These are phyloP conservation scores for Mactromeris polynyma DNA, from an alignment of 2,888 invertebrate genomes.

Conservation along the genomic window DNA sequence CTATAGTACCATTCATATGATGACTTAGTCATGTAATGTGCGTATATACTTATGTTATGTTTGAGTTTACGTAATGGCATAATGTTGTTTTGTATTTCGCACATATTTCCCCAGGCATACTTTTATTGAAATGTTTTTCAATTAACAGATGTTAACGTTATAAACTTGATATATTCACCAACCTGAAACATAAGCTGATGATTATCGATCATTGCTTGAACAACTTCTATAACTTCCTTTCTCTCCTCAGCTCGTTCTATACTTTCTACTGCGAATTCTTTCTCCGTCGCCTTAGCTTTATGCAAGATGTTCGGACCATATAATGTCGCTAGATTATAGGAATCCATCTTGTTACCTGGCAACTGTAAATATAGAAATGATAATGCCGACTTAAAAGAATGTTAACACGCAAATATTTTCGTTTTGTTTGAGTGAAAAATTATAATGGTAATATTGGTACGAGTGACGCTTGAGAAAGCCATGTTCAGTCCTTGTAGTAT, in stretches of 20 bases:
- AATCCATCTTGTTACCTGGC: constrained; percentile 97
- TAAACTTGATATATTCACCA: constrained; percentile 37
- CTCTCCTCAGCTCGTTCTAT: constrained; percentile 91
- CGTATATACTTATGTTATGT: no score
- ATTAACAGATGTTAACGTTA: neutral
- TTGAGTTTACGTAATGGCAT: no score
- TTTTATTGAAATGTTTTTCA: no score
- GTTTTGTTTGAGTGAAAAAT: no score
- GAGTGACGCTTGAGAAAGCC: no score
- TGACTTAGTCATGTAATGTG: no score
- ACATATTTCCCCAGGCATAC: no score
- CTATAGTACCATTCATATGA: no score
- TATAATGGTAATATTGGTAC: no score
- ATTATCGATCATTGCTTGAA: constrained; percentile 92
- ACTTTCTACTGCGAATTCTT: constrained; percentile 86
- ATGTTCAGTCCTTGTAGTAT: no score
- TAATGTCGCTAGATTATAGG: constrained; percentile 95
- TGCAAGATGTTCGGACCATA: constrained; percentile 98
- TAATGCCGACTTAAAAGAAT: neutral
- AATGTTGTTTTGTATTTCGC: no score
- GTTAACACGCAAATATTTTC: no score
- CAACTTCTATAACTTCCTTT: constrained; percentile 96
- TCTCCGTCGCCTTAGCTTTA: constrained; percentile 86
- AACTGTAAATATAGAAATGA: constrained; percentile 87
- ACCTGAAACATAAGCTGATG: constrained; percentile 91